phyloP scores from a whole-genome alignment of 2,797 vertebrate genomes.

The Diplodus sargus region DNA sequence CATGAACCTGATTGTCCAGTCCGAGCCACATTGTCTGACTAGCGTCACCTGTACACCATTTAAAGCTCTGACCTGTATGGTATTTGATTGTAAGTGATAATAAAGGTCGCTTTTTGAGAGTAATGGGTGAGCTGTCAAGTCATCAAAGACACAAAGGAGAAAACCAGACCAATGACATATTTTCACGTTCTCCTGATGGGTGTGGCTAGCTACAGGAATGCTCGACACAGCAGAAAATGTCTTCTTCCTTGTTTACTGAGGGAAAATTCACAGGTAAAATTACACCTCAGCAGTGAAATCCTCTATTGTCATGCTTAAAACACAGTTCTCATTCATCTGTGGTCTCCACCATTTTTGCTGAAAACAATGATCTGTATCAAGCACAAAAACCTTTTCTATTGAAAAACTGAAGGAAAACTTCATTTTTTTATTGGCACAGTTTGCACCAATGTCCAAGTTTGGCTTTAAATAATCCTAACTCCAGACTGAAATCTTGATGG shows the following conservation, averaged over 20 bases:
- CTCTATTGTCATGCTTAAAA: not conserved
- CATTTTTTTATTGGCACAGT: not conserved
- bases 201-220: conserved; percentile 60
- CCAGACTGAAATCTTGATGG: conserved; percentile 20
- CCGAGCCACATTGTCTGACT: not conserved
- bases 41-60: not conserved
- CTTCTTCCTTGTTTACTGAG: not conserved
- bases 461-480: conserved; percentile 5
- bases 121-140: conserved; percentile 34
- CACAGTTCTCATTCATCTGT: not conserved
- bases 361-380: conserved; percentile 24
- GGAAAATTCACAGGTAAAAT: conserved; percentile 22
- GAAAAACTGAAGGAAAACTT: not conserved
- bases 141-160: conserved; percentile 23
- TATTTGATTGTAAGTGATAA: conserved; percentile 32
- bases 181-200: conserved; percentile 46
- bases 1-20: conserved; percentile 53
- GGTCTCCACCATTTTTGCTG: conserved; percentile 36
- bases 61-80: conserved; percentile 30
- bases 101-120: conserved; percentile 6
- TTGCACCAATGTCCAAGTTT: not conserved
- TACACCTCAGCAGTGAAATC: conserved; percentile 10
- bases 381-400: not conserved
- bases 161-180: conserved; percentile 77
- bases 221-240: conserved; percentile 23